These are phyloP conservation scores for Torymus tubicola DNA, from an alignment of 2,888 invertebrate species.

Conservation along the genomic window DNA sequence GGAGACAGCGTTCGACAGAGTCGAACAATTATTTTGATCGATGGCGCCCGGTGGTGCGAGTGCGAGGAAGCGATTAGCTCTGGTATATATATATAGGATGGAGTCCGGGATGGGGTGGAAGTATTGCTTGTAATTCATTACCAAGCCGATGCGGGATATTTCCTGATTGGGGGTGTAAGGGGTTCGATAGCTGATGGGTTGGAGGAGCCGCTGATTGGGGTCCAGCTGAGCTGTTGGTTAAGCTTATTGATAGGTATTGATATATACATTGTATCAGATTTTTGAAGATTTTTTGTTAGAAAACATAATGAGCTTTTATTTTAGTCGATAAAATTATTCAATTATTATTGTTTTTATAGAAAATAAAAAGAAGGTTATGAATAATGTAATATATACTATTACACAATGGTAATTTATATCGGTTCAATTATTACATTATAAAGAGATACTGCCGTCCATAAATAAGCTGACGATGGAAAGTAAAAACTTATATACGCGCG, in stretches of 20 bases:
- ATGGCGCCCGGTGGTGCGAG: conserved; percentile 14
- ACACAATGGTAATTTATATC: neutral
- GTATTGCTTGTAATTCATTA: conserved; percentile 24
- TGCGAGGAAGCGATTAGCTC: conserved; percentile 45
- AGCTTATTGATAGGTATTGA: no score
- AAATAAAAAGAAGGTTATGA: no score
- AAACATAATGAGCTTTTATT: no score
- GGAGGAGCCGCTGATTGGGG: no score
- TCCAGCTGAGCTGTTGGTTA: no score
- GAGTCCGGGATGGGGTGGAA: neutral
- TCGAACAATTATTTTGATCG: conserved; percentile 55
- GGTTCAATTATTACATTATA: neutral
- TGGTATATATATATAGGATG: neutral
- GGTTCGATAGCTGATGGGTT: neutral
- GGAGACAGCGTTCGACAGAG: neutral
- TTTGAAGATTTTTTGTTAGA: no score
- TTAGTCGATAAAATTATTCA: no score
- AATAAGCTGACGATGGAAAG: neutral
- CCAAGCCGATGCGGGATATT: conserved; percentile 16
- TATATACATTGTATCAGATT: no score
- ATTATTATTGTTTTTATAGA: no score
- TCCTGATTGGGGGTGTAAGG: conserved; percentile 13
- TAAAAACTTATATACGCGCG: no score
- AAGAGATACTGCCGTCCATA: neutral
- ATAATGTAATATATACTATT: no score